Base-by-base conservation (phyloP, 2,797 vertebrate genomes). In the Calcarius lapponicus region DNA sequence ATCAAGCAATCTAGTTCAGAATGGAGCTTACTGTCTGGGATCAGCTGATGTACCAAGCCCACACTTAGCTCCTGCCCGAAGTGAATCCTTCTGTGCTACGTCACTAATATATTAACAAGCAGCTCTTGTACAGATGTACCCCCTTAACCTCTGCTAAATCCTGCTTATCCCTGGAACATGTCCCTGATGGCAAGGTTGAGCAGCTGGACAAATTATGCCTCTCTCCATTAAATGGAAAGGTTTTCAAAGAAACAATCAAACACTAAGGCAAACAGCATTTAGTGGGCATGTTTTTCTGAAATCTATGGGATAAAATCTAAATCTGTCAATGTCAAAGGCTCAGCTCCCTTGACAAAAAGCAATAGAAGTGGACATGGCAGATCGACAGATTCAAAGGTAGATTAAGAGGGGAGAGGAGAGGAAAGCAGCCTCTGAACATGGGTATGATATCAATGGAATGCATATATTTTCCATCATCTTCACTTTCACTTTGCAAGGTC, bases 101-200 rank as follows among this genome's bases (percentile, higher is more conserved):
- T 93, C 91, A 92, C 73, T 94, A 88, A 78, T 90, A 86, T 84
- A 80, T 67, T 87, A 95, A 86, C 64, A 80, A 95, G 80, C 38
- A 95, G 82, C 57, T 93, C 70, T 83, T 80, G 76, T 47, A 90
- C 62, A 74, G 92, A 88, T n/a, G 73, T 78, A 92, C 73, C 70
- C 87, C 80, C 60, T 91, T 96, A 93, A 94, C 93, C 91, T 96
- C 71, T 74, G 64, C 71, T 95, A 96, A 96, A 94, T 79, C 88
- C 95, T 93, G 83, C 74, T 94, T 93, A 90, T 86, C 90, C 78
- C 61, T 81, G 60, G 38, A 88, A 51, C 57, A 26, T 87, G 88
- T 94, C 90, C 91, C 78, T 85, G 74, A 76, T 61, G 50, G 73
- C 73, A 90, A 84, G 90, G 90, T 70, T 91, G 86, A 95, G 86